phyloP scores from a whole-genome alignment of 2,888 invertebrate genomes.

The Carabus problematicus region DNA sequence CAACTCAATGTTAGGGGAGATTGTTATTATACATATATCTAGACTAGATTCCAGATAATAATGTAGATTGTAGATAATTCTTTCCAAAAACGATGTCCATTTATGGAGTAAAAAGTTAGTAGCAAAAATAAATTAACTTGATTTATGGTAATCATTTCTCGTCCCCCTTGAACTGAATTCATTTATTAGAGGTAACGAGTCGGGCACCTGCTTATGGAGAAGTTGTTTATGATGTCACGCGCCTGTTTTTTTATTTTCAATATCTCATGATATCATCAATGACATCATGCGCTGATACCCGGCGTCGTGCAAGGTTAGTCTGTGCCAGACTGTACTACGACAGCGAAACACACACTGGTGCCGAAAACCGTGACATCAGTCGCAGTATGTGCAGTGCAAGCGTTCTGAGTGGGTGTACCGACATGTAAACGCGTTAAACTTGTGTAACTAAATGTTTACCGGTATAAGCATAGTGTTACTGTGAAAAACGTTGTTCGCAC shows the following conservation, averaged over 20 bases:
- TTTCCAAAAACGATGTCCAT: too few relatives aligned
- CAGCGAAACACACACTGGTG: not conserved
- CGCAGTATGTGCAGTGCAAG: not conserved
- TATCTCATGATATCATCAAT: slow-evolving; percentile 35
- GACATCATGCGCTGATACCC: slow-evolving; percentile 32
- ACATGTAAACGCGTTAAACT: not conserved
- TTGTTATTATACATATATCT: too few relatives aligned
- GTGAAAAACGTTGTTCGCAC: too few relatives aligned
- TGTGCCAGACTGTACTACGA: not conserved
- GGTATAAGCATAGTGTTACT: too few relatives aligned
- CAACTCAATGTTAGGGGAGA: too few relatives aligned
- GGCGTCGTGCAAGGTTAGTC: slow-evolving; percentile 4
- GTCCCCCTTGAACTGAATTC: slow-evolving; percentile 6
- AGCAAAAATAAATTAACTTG: too few relatives aligned
- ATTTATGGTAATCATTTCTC: too few relatives aligned
- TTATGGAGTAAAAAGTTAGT: too few relatives aligned
- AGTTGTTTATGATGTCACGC: slow-evolving; percentile 1
- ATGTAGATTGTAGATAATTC: too few relatives aligned
- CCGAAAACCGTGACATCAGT: not conserved
- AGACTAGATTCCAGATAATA: too few relatives aligned
- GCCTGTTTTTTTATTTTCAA: not conserved
- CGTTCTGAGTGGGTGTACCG: not conserved
- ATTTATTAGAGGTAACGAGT: too few relatives aligned
- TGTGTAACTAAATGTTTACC: too few relatives aligned
- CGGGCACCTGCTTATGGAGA: slow-evolving; percentile 4